Conservation (phyloP, 2,888 invertebrate species). For the Drosophila nigricruria region DNA sequence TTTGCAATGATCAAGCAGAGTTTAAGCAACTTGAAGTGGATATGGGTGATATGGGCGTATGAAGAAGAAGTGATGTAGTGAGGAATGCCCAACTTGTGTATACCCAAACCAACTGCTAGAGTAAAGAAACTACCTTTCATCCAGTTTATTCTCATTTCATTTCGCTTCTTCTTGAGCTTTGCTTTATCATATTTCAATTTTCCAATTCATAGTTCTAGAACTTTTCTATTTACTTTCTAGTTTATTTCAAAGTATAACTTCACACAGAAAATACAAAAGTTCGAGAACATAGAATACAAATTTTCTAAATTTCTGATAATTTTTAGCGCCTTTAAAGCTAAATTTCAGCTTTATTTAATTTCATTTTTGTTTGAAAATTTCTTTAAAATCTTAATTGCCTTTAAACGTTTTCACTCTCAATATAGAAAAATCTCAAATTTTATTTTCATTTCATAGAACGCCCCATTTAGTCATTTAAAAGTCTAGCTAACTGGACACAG, state of each 20-base stretch:
- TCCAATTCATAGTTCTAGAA: no score
- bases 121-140: background rate
- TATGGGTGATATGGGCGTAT: background rate
- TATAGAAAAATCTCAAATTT: slow-evolving; percentile 39
- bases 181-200: no score
- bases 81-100: background rate
- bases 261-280: no score
- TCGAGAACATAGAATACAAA: no score
- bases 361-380: background rate
- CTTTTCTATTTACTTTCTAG: background rate
- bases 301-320: no score
- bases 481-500: slow-evolving; percentile 45
- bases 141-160: no score
- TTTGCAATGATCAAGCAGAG: background rate
- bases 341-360: background rate
- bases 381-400: slow-evolving; percentile 25
- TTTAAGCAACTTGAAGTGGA: background rate
- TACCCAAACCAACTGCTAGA: no score
- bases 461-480: slow-evolving; percentile 14
- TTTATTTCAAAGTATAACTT: no score
- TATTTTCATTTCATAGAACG: slow-evolving; percentile 15
- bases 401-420: slow-evolving; percentile 5
- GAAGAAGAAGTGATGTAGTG: background rate
- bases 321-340: background rate
- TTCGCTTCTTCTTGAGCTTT: no score